A percentile compares a stretch with the other conserved stretches of the same genome.
Evolutionary conservation across 2,888 invertebrate species (phyloP).

Genomic region (Timandra comae): DNA sequence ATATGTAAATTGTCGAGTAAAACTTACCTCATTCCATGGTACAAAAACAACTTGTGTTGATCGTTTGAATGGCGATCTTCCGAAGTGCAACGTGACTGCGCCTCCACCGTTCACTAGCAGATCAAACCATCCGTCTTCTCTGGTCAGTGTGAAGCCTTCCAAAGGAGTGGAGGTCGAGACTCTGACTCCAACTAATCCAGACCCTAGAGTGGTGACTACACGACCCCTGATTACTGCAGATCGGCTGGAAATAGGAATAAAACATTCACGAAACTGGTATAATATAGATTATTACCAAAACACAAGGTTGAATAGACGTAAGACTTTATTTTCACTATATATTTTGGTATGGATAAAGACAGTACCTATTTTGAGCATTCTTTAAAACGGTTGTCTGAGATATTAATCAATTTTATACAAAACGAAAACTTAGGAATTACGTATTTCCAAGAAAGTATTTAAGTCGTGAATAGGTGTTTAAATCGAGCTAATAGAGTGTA

Average conservation of each 20-base stretch:
- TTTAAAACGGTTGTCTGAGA: too few species aligned
- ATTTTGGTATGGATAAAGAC: too few species aligned
- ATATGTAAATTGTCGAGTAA: too few species aligned
- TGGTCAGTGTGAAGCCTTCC: conserved; percentile 95
- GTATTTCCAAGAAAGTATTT: too few species aligned
- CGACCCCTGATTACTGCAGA: conserved; percentile 97
- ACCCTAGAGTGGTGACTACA: conserved; percentile 93
- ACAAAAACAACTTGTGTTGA: conserved; percentile 93
- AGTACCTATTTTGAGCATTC: too few species aligned
- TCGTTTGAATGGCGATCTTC: conserved; percentile 92
- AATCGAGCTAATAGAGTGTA: too few species aligned
- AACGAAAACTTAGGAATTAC: too few species aligned
- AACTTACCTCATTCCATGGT: conserved; percentile 93
- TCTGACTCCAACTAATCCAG: conserved; percentile 95
- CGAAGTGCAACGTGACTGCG: conserved; percentile 95
- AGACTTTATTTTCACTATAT: too few species aligned
- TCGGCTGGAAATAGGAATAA: conserved; percentile 80
- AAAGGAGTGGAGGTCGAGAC: conserved; percentile 96
- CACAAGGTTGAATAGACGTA: too few species aligned
- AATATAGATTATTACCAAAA: too few species aligned
- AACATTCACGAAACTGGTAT: neutral
- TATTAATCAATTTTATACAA: too few species aligned
- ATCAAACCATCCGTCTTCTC: conserved; percentile 98
- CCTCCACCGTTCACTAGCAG: conserved; percentile 99
- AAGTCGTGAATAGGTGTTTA: too few species aligned